Percentiles rank a stretch among this genome's conserved stretches.
Conservation (phyloP, 2,797 vertebrate genomes). For the Mormyrops attenuatus region DNA sequence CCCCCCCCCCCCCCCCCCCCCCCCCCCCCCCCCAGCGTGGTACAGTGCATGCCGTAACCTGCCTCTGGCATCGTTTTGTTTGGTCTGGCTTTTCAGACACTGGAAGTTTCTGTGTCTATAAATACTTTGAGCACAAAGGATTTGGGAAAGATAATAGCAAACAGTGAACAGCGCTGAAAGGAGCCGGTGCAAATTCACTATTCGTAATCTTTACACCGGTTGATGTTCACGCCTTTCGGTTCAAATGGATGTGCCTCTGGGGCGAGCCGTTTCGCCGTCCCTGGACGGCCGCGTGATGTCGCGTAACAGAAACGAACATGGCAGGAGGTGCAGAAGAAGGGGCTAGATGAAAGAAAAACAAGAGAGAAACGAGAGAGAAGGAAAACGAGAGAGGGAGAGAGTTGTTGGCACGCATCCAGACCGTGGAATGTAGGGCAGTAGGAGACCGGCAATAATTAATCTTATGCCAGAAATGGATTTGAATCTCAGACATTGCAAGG, state of each 20-base stretch:
- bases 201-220: neutral
- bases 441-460: neutral
- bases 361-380: neutral
- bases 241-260: neutral
- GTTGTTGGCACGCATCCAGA: neutral
- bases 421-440: conserved; percentile 10
- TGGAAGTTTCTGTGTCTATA: neutral
- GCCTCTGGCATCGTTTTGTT: neutral
- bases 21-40: too few species aligned
- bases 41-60: neutral
- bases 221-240: neutral
- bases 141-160: neutral
- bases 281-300: neutral
- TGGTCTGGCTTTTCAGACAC: conserved; percentile 1
- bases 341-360: neutral
- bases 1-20: too few species aligned
- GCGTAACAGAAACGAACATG: neutral
- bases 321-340: neutral
- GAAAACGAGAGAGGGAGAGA: neutral
- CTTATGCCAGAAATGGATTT: neutral
- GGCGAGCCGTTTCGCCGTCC: neutral
- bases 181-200: neutral
- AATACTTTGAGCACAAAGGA: neutral
- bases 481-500: conserved; percentile 30
- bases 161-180: neutral